Percentiles rank a stretch among this genome's conserved stretches.
Conservation (phyloP, 2,797 vertebrate species). For the Sebastes kiyomatsui region DNA sequence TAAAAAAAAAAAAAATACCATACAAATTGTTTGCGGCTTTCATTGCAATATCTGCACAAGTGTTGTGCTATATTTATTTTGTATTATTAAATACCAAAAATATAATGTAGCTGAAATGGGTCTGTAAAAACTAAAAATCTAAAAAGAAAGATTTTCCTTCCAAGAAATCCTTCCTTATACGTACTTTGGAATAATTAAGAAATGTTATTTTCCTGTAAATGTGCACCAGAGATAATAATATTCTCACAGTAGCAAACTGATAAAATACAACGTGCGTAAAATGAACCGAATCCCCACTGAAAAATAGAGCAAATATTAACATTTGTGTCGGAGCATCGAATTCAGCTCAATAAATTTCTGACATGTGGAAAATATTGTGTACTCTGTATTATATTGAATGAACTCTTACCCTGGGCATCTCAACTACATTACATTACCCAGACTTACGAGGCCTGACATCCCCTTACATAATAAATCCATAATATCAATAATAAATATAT, state of each 20-base stretch:
- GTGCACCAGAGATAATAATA: not conserved
- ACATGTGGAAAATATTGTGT: slow-evolving; percentile 51
- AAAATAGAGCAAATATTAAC: slow-evolving; percentile 50
- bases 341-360: slow-evolving; percentile 53
- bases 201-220: slow-evolving; percentile 5
- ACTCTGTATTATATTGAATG: slow-evolving; percentile 40
- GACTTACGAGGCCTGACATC: slow-evolving; percentile 39
- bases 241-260: not conserved
- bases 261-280: slow-evolving; percentile 24
- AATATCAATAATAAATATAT: slow-evolving; percentile 74
- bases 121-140: not conserved
- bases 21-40: not conserved
- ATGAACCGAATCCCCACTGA: slow-evolving; percentile 28
- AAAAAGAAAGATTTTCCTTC: not conserved
- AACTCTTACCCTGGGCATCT: slow-evolving; percentile 36
- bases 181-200: not conserved
- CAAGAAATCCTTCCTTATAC: not conserved
- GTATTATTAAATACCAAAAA: not conserved
- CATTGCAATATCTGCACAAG: not conserved
- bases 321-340: slow-evolving; percentile 43
- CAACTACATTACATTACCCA: slow-evolving; percentile 42
- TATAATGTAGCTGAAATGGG: not conserved
- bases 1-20: not conserved
- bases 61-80: slow-evolving; percentile 1
- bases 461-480: slow-evolving; percentile 61